phyloP scores from a whole-genome alignment of 2,113 vertebrate genomes.

The Muntiacus muntjak region DNA sequence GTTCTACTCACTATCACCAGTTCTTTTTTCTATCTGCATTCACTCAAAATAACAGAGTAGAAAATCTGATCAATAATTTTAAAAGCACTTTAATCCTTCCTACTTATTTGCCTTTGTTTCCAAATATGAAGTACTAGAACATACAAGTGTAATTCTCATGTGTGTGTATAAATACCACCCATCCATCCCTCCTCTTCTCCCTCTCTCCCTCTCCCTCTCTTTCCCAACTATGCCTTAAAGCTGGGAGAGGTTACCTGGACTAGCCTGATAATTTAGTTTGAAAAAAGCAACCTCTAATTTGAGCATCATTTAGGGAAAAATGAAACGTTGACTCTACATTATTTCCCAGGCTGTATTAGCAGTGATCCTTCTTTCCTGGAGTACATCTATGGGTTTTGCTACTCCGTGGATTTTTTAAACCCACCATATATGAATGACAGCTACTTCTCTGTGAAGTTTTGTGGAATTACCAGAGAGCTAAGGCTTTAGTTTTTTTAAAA shows the following conservation, averaged over 20 bases:
- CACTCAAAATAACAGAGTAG: neutral
- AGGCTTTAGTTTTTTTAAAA: neutral
- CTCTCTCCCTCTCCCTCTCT: too few species aligned
- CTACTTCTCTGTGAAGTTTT: neutral
- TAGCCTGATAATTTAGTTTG: neutral
- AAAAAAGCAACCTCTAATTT: neutral
- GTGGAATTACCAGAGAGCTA: neutral
- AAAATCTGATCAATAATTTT: neutral
- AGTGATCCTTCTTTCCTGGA: neutral
- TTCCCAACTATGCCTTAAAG: neutral
- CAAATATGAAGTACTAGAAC: neutral
- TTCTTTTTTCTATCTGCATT: neutral
- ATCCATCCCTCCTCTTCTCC: neutral
- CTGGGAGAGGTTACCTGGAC: neutral
- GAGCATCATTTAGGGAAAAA: neutral
- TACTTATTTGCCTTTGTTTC: neutral
- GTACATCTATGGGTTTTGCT: neutral
- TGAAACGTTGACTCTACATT: neutral
- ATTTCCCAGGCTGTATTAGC: neutral
- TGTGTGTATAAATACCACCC: neutral
- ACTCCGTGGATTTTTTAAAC: neutral
- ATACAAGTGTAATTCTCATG: neutral
- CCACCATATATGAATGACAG: neutral
- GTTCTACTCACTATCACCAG: neutral
- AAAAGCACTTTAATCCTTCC: neutral